Percentiles rank a stretch among this genome's conserved stretches.
These are phyloP conservation scores for Rafetus swinhoei DNA, from an alignment of 2,113 vertebrate genomes.

Conservation along the genomic window DNA sequence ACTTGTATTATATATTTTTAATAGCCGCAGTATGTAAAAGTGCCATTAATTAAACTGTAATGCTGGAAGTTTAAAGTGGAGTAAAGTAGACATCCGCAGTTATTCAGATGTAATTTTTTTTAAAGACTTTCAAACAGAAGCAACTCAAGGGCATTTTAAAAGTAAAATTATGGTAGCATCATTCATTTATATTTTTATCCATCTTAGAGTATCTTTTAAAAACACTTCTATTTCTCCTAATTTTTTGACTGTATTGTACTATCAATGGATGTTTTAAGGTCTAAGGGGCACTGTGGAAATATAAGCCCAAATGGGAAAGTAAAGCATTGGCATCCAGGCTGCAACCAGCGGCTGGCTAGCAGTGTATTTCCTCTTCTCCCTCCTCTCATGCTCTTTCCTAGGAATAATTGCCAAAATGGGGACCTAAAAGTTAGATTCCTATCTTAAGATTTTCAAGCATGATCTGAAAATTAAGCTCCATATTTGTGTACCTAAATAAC, in stretches of 20 bases:
- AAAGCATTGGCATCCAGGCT: neutral
- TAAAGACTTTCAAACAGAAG: neutral
- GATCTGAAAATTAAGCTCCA: neutral
- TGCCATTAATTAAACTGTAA: slow-evolving; percentile 29
- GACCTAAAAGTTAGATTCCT: neutral
- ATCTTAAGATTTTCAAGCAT: neutral
- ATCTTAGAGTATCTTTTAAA: neutral
- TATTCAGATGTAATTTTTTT: slow-evolving; percentile 18
- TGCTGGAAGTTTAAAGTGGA: slow-evolving; percentile 13
- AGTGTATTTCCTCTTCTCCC: neutral
- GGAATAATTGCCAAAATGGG: neutral
- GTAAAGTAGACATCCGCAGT: slow-evolving; percentile 1
- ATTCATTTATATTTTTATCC: neutral
- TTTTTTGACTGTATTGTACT: neutral
- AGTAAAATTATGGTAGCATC: neutral
- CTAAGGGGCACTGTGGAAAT: neutral
- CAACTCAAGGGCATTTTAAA: fast-evolving
- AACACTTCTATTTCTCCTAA: neutral
- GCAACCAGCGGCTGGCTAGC: neutral
- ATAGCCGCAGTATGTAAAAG: neutral
- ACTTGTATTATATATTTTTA: neutral
- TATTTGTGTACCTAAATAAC: neutral
- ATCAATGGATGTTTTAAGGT: fast-evolving
- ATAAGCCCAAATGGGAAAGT: neutral
- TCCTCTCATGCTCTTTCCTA: neutral